These are phyloP conservation scores for Trematomus bernacchii DNA, from an alignment of 2,797 vertebrate genomes.

Conservation along the genomic window DNA sequence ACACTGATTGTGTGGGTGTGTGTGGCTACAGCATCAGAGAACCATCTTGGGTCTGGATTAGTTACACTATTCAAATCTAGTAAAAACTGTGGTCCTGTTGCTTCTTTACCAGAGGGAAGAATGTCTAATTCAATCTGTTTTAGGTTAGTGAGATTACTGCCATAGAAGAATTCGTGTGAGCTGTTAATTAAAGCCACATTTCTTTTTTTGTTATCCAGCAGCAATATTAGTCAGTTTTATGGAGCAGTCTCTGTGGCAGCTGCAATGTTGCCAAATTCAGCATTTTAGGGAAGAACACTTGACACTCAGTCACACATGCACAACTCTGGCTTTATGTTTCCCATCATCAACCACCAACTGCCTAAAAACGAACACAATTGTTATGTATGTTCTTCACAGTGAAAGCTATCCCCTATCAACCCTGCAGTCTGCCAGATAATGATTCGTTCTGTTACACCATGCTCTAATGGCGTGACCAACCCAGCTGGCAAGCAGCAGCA, in stretches of 20 bases:
- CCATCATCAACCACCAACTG: conserved; percentile 35
- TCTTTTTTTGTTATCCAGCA: conserved; percentile 66
- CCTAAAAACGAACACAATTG: conserved; percentile 25
- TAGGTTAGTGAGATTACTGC: conserved; percentile 64
- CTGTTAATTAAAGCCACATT: conserved; percentile 76
- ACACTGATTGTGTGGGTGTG: neutral
- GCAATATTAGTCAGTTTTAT: conserved; percentile 73
- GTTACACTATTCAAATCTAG: conserved; percentile 16
- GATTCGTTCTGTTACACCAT: conserved; percentile 15
- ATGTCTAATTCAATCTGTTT: conserved; percentile 70
- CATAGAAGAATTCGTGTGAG: conserved; percentile 63
- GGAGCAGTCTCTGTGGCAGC: conserved; percentile 63
- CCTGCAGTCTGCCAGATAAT: conserved; percentile 39
- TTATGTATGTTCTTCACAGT: conserved; percentile 42
- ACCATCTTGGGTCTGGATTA: conserved; percentile 6
- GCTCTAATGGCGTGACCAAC: conserved; percentile 57
- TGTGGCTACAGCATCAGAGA: conserved; percentile 10
- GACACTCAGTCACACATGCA: conserved; percentile 20
- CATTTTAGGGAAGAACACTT: conserved; percentile 60
- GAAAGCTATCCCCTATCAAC: conserved; percentile 36
- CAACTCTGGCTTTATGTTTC: conserved; percentile 44
- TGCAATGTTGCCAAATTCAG: conserved; percentile 65
- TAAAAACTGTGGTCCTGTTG: conserved; percentile 39
- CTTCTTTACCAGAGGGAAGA: conserved; percentile 43
- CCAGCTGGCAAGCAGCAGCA: conserved; percentile 73